Base-by-base conservation (phyloP, 1,140 invertebrate genomes). In the Monomorium pharaonis region DNA sequence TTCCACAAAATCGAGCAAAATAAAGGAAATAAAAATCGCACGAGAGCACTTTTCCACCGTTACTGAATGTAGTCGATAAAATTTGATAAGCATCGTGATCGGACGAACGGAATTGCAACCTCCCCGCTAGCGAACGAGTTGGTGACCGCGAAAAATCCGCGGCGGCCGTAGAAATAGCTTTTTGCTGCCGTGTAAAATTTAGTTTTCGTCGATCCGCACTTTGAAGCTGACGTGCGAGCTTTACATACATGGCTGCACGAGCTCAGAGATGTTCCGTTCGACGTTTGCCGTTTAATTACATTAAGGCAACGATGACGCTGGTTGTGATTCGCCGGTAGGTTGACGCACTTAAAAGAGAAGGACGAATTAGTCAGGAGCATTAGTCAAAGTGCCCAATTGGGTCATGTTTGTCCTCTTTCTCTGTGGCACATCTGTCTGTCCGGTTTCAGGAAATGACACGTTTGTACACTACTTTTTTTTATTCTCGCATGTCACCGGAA, bases 401-500 rank as follows among this genome's bases (percentile, higher is more conserved):
- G 67, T 27, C 62, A 62, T 78, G 78, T 86, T 88, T 88, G 88
- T 51, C 84, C 77, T 81, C 62, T 37, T 37, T 37, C 67, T 58
- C 84, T 90, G 65, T 86, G 74, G 16, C 89, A 51, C 30, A 75
- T 58, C 49, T 21, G 30, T 60, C 80, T 42, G 58, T 76, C 60
- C 56, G 54, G 58, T 84, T 86, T 87, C 88, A 88, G 84, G 78
- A 90, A 90, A 90, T 90, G 84, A 67, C 83, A 80, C 88, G 84
- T 90, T 90, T 86, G 80, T 58, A 44, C n/a, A 60, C 27, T 47
- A 77, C 37, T 58, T 63, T 37, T 37, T 60, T 60, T 60, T 84
- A 87, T 84, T 88, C 84, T 74, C 86, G 76, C 69, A 81, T 87
- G 89, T 87, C 89, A 88, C 86, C 51, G 37, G 84, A 87, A 90